Evolutionary conservation across 2,113 vertebrate genomes (phyloP).

Genomic region (Cynocephalus volans): DNA sequence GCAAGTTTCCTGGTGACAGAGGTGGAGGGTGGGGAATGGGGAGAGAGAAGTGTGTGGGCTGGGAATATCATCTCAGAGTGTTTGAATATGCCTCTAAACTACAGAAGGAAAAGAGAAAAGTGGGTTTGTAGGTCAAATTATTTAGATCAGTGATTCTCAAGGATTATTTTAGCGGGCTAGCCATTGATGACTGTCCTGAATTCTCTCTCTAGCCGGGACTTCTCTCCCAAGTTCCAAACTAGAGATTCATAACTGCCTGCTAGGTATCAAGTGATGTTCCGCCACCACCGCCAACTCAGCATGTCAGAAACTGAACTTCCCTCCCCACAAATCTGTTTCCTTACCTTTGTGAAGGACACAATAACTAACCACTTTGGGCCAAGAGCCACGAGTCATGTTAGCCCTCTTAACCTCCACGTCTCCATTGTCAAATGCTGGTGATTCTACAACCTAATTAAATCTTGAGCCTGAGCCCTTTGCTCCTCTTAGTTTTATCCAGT

Average conservation of each 20-base stretch:
- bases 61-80: neutral
- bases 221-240: neutral
- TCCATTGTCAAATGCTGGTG: neutral
- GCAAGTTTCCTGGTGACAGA: neutral
- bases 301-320: neutral
- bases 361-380: neutral
- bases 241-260: neutral
- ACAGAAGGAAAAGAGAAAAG: neutral
- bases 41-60: neutral
- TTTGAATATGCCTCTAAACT: constrained; percentile 11
- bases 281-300: neutral
- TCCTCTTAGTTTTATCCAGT: neutral
- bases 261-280: neutral
- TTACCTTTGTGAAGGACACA: neutral
- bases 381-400: neutral
- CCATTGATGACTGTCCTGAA: neutral
- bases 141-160: neutral
- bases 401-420: neutral
- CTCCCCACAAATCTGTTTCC: neutral
- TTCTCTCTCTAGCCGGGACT: neutral
- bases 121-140: neutral
- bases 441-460: neutral
- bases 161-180: neutral
- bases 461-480: neutral
- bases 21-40: neutral